Conservation (phyloP, 2,113 vertebrate species). For the Myiopsitta monachus region DNA sequence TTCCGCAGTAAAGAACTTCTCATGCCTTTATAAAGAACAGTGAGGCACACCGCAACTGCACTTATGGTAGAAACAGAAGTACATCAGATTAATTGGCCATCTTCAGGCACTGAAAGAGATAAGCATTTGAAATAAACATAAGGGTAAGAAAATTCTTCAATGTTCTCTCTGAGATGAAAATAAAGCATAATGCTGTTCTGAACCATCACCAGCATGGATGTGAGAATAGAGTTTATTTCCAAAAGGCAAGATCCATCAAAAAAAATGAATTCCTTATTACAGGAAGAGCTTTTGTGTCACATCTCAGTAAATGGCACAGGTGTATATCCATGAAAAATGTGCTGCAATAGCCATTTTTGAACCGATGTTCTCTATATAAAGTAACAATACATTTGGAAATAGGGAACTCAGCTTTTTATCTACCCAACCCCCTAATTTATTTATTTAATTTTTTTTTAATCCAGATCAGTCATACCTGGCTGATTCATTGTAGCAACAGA, state of each 20-base stretch:
- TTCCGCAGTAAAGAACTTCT: not conserved
- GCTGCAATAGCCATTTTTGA: not conserved
- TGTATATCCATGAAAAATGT: not conserved
- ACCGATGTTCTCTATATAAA: not conserved
- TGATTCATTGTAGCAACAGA: not conserved
- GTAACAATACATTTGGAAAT: not conserved
- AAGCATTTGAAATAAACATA: slow-evolving; percentile 61
- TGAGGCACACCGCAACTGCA: not conserved
- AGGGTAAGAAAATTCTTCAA: slow-evolving; percentile 37
- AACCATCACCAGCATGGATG: not conserved
- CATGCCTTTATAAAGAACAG: not conserved
- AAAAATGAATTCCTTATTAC: not conserved
- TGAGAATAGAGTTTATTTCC: not conserved
- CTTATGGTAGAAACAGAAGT: slow-evolving; percentile 26
- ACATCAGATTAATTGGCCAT: slow-evolving; percentile 43
- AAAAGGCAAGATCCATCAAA: not conserved
- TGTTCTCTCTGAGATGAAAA: not conserved
- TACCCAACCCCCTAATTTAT: not conserved
- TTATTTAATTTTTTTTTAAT: not conserved
- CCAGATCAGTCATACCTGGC: not conserved
- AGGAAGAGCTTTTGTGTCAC: not conserved
- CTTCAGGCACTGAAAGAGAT: slow-evolving; percentile 24
- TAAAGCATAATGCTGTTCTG: not conserved
- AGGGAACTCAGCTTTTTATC: not conserved
- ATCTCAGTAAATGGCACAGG: not conserved